A percentile compares a stretch with the other conserved stretches of the same genome.
These are phyloP conservation scores for Vipera ursinii DNA, from an alignment of 2,797 vertebrate species.

Conservation along the genomic window DNA sequence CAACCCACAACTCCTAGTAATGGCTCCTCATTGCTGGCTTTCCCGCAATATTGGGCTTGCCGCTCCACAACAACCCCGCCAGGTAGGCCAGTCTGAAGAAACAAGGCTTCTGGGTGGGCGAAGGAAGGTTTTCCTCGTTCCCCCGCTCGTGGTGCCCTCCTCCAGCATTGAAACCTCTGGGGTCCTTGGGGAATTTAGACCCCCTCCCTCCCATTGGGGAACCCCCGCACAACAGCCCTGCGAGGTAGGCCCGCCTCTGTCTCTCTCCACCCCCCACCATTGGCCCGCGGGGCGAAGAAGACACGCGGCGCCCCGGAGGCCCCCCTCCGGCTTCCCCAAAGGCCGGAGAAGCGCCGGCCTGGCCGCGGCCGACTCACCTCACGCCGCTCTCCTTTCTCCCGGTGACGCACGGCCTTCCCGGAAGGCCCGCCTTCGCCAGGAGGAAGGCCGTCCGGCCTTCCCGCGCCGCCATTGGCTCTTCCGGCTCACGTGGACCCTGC, in stretches of 20 bases:
- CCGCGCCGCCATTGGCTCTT: background rate
- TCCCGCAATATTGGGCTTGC: too few relatives aligned
- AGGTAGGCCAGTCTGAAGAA: background rate
- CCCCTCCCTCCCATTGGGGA: too few relatives aligned
- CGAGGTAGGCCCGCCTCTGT: background rate
- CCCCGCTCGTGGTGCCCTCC: too few relatives aligned
- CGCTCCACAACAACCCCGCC: background rate
- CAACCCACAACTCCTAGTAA: background rate
- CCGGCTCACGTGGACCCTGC: background rate
- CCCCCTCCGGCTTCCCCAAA: too few relatives aligned
- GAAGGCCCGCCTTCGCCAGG: background rate
- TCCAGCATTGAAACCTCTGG: accelerated
- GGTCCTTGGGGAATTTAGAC: background rate
- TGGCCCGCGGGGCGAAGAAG: too few relatives aligned
- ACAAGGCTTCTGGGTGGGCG: background rate
- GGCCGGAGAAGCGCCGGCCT: background rate
- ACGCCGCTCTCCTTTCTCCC: background rate
- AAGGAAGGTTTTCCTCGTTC: too few relatives aligned
- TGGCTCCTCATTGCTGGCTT: background rate
- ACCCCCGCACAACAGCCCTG: background rate
- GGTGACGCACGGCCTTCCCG: background rate
- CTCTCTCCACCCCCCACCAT: background rate
- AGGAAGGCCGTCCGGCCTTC: background rate
- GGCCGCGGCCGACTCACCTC: background rate
- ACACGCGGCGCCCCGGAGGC: background rate